Evolutionary conservation across 2,888 invertebrate species (phyloP).

Genomic region (Arge pagana): DNA sequence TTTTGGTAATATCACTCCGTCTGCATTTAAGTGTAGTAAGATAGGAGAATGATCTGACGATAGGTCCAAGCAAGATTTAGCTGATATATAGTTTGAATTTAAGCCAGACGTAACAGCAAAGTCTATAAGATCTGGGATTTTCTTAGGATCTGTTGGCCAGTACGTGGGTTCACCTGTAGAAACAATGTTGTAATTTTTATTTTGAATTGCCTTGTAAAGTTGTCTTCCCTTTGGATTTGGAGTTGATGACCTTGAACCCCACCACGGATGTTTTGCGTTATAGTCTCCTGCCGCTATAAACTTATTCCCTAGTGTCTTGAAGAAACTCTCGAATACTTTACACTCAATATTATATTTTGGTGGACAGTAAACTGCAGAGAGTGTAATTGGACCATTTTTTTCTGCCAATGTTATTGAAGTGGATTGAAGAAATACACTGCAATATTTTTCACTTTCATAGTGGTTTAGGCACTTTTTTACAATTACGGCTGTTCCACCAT

Average conservation of each 20-base stretch:
- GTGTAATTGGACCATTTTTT: constrained; percentile 18
- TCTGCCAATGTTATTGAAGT: constrained; percentile 28
- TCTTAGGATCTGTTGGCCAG: constrained; percentile 32
- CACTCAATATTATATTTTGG: too few relatives aligned
- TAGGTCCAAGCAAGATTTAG: constrained; percentile 25
- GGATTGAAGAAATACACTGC: constrained; percentile 26
- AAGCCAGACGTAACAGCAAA: constrained; percentile 28
- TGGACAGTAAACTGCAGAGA: constrained; percentile 26
- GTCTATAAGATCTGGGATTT: constrained; percentile 31
- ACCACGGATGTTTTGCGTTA: constrained; percentile 32
- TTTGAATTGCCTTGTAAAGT: constrained; percentile 11
- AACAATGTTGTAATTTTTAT: constrained; percentile 10
- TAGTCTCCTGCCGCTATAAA: constrained; percentile 32
- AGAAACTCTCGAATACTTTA: constrained; percentile 23
- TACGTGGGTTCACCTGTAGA: constrained; percentile 33
- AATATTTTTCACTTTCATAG: constrained; percentile 20
- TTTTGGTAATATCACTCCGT: neutral
- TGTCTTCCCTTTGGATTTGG: constrained; percentile 15
- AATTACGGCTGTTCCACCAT: constrained; percentile 28
- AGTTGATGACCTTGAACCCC: constrained; percentile 28
- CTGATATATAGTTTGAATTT: constrained; percentile 2
- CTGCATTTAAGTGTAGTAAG: constrained; percentile 16
- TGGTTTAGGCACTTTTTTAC: constrained; percentile 31
- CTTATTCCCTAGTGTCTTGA: constrained; percentile 26
- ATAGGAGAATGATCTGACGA: constrained; percentile 26